Evolutionary conservation across 2,113 vertebrate species (phyloP).

Genomic region (Benitochromis conjunctus): DNA sequence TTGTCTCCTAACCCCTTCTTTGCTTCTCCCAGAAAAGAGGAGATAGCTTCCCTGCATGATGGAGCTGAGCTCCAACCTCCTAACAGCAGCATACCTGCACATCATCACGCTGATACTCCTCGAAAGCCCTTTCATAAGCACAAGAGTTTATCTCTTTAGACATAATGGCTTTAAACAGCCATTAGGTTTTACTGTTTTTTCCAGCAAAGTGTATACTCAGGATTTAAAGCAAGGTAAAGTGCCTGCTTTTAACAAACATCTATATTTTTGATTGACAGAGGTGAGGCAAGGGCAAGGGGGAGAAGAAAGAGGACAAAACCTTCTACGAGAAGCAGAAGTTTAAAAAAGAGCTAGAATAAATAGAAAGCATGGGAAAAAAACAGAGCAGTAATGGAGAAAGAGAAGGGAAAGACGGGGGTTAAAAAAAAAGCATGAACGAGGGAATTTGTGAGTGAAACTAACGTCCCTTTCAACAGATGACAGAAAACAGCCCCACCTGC

Average conservation of each 20-base stretch:
- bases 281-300: slow-evolving; percentile 10
- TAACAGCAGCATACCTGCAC: slow-evolving; percentile 67
- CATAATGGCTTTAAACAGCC: slow-evolving; percentile 74
- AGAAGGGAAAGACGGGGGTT: neutral
- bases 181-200: slow-evolving; percentile 67
- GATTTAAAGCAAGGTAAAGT: slow-evolving; percentile 1
- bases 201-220: slow-evolving; percentile 23
- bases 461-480: slow-evolving; percentile 7
- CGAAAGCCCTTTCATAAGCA: slow-evolving; percentile 53
- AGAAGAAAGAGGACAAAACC: neutral
- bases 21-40: slow-evolving; percentile 47
- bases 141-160: slow-evolving; percentile 65
- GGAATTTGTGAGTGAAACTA: neutral
- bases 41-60: slow-evolving; percentile 44
- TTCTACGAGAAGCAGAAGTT: neutral
- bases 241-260: slow-evolving; percentile 45
- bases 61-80: slow-evolving; percentile 19
- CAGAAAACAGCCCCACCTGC: slow-evolving; percentile 44
- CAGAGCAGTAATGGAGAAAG: neutral
- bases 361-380: neutral
- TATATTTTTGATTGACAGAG: slow-evolving; percentile 37
- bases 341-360: neutral
- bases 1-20: slow-evolving; percentile 43
- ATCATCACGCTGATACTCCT: slow-evolving; percentile 62
- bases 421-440: neutral